Base-by-base conservation (phyloP, 2,113 vertebrate genomes). In the Nyctibius bracteatus region DNA sequence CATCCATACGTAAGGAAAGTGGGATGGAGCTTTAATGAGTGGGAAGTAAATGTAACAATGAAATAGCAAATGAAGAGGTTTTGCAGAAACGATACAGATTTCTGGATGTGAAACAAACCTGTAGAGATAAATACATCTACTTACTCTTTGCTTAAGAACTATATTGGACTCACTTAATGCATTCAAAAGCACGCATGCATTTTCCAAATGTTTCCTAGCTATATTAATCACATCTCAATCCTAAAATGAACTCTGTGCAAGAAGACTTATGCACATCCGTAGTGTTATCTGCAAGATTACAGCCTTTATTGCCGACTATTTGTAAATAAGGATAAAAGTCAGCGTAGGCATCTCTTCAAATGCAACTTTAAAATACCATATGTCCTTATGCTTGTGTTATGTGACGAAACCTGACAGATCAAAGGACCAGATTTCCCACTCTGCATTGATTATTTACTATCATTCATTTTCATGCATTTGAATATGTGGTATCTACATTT, bases 371-470 rank as follows among this genome's bases (percentile, higher is more conserved):
- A 96, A 97, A 97, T 97, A 96, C 90, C 90, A 93, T 96, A 95
- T 97, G 95, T 96, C 96, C 94, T 96, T 96, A 84, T 96, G 94
- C 90, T 90, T 97, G 88, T 95, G 96, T 94, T 97, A 96, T 96
- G 88, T 96, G 94, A 96, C 79, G 96, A 96, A 96, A 97, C 94
- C 88, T 96, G 96, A 96, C 96, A 96, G 96, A 96, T 95, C 95
- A 96, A 96, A 97, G 95, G 94, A 97, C 95, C 96, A 95, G 95
- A 97, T 97, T 96, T 97, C 96, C 96, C 94, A 95, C 92, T 97
- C 94, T 96, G 95, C 96, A 96, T 95, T 96, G 96, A 97, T 97
- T 97, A 97, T 97, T 97, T 97, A 97, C 95, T 96, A 96, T 96
- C 95, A 95, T 95, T 96, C 96, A 97, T 96, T 96, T 97, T 96